phyloP scores from a whole-genome alignment of 2,888 invertebrate species.

The Antheraea assamensis region DNA sequence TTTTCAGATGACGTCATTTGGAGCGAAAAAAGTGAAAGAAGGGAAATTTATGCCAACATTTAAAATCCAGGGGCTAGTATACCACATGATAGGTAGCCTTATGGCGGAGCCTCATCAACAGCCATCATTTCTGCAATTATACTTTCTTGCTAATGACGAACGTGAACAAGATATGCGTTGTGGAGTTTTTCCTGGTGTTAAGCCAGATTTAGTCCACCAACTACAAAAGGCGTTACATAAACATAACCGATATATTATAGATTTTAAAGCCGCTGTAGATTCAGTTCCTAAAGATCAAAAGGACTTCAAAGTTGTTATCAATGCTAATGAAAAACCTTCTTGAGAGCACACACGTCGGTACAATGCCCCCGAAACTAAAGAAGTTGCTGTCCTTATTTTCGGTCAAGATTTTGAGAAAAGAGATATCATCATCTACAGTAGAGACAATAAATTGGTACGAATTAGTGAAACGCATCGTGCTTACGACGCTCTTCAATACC shows the following conservation, averaged over 20 bases:
- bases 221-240: not conserved
- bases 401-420: slow-evolving; percentile 18
- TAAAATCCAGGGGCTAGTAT: slow-evolving; percentile 28
- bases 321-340: slow-evolving; percentile 17
- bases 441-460: slow-evolving; percentile 11
- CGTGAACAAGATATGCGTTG: not conserved
- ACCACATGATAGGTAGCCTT: slow-evolving; percentile 27
- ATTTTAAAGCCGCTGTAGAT: too few species aligned
- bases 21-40: slow-evolving; percentile 13
- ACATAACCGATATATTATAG: too few species aligned
- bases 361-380: slow-evolving; percentile 19
- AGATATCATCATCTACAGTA: slow-evolving; percentile 21
- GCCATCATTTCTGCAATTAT: slow-evolving; percentile 40
- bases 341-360: slow-evolving; percentile 13
- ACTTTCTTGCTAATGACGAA: slow-evolving; percentile 33
- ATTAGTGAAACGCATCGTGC: slow-evolving; percentile 23
- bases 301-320: slow-evolving; percentile 18
- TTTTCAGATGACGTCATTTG: not conserved
- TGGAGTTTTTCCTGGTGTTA: not conserved
- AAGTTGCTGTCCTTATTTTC: slow-evolving; percentile 14
- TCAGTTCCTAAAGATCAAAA: too few species aligned
- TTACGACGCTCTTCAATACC: slow-evolving; percentile 24
- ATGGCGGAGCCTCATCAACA: slow-evolving; percentile 29
- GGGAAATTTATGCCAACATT: slow-evolving; percentile 33
- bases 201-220: not conserved